A percentile compares a stretch with the other conserved stretches of the same genome.
These are phyloP conservation scores for Petrocephalus zakoni DNA, from an alignment of 2,113 vertebrate genomes.

Conservation along the genomic window DNA sequence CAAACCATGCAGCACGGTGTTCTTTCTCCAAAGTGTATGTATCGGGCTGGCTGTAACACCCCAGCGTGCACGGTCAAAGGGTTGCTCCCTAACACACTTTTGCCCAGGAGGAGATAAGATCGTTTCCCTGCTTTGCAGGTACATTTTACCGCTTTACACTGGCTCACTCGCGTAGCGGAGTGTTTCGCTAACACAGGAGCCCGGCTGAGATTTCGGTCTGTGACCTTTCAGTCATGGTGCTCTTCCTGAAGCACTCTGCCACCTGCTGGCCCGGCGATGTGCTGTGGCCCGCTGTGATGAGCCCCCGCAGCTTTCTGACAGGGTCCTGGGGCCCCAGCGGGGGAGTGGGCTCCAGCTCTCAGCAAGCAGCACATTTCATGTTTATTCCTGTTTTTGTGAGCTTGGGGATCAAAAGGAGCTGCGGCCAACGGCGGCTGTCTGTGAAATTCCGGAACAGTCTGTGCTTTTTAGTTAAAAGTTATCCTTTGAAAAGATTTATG, in stretches of 20 bases:
- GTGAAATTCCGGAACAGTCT: not conserved
- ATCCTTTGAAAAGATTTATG: not conserved
- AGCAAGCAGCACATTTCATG: not conserved
- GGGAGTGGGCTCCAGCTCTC: not conserved
- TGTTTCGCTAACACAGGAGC: not conserved
- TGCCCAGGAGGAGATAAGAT: not conserved
- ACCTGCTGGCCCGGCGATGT: not conserved
- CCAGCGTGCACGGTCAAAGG: not conserved
- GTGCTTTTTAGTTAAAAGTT: not conserved
- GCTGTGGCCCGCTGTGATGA: not conserved
- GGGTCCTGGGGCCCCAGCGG: not conserved
- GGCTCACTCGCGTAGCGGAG: not conserved
- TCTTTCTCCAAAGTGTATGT: not conserved
- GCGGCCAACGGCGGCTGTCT: not conserved
- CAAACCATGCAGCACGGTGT: not conserved
- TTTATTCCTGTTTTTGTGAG: slow-evolving; percentile 8
- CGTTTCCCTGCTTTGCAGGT: not conserved
- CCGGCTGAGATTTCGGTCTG: slow-evolving; percentile 1
- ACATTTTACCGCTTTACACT: not conserved
- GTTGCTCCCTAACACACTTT: not conserved
- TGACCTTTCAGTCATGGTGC: slow-evolving; percentile 1
- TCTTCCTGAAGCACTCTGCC: not conserved
- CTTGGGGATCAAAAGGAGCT: not conserved
- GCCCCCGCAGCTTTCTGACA: not conserved
- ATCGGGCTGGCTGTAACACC: not conserved